A percentile compares a stretch with the other conserved stretches of the same genome.
phyloP scores from a whole-genome alignment of 2,797 vertebrate genomes.

The Nannoperca obscura region DNA sequence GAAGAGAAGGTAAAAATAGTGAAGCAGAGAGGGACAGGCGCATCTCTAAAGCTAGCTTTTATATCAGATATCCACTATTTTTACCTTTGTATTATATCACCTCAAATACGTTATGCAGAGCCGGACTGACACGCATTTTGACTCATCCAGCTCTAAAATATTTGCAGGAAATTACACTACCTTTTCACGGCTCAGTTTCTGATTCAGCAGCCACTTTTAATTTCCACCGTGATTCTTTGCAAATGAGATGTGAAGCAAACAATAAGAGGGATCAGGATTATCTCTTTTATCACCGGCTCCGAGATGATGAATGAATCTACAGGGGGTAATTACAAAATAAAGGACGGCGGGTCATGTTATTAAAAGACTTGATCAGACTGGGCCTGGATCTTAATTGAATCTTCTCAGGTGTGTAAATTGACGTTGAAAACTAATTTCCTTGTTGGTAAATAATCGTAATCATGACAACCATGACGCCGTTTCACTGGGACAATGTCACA shows the following conservation, averaged over 20 bases:
- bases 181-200: conserved; percentile 12
- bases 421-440: conserved; percentile 58
- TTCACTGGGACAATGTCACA: conserved; percentile 24
- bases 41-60: neutral
- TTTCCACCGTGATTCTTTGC: conserved; percentile 38
- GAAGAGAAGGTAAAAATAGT: conserved; percentile 22
- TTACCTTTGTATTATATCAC: neutral
- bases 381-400: conserved; percentile 62
- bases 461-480: neutral
- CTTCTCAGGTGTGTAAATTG: conserved; percentile 44
- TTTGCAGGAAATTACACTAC: conserved; percentile 29
- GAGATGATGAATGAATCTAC: conserved; percentile 34
- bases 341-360: conserved; percentile 34
- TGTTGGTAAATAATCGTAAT: conserved; percentile 51
- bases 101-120: neutral
- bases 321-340: conserved; percentile 23
- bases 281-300: conserved; percentile 28
- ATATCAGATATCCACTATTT: neutral
- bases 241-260: conserved; percentile 54
- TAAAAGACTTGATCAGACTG: conserved; percentile 48
- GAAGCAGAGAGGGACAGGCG: neutral
- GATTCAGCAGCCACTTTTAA: conserved; percentile 43
- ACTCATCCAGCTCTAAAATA: conserved; percentile 20
- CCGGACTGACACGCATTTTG: conserved; percentile 13
- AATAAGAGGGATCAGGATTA: conserved; percentile 35